Evolutionary conservation across 2,797 vertebrate species (phyloP).

Genomic region (Psittacula derbiana): DNA sequence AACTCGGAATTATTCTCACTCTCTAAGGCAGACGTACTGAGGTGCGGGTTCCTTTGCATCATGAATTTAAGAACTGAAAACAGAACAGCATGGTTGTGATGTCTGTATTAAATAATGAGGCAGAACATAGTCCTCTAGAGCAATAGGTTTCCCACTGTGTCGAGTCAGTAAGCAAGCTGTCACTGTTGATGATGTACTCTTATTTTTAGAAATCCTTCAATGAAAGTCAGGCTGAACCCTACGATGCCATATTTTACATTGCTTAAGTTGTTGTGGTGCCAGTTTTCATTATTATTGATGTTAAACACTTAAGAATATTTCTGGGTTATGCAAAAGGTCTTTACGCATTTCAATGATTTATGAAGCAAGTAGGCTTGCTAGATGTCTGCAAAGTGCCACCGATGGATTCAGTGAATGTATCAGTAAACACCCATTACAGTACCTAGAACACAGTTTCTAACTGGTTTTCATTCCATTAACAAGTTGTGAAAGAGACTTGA

Average conservation of each 20-base stretch:
- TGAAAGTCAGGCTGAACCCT: conserved; percentile 65
- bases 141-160: conserved; percentile 59
- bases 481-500: conserved; percentile 69
- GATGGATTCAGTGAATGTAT: conserved; percentile 56
- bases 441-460: conserved; percentile 69
- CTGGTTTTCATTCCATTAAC: conserved; percentile 72
- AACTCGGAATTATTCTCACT: conserved; percentile 50
- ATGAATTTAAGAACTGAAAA: conserved; percentile 48
- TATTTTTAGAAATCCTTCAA: conserved; percentile 72
- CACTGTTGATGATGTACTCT: conserved; percentile 64
- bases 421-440: conserved; percentile 60
- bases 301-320: conserved; percentile 74
- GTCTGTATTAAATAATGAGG: conserved; percentile 68
- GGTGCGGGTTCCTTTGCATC: conserved; percentile 63
- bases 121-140: conserved; percentile 65
- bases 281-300: conserved; percentile 78
- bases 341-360: conserved; percentile 74
- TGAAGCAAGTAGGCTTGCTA: conserved; percentile 72
- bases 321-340: conserved; percentile 71
- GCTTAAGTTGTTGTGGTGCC: conserved; percentile 65
- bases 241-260: conserved; percentile 54
- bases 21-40: conserved; percentile 27
- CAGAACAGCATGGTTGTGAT: conserved; percentile 60
- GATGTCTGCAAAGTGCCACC: conserved; percentile 58
- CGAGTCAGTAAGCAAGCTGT: conserved; percentile 63